phyloP scores from a whole-genome alignment of 1,140 invertebrate genomes.

The Zaprionus ornatus region DNA sequence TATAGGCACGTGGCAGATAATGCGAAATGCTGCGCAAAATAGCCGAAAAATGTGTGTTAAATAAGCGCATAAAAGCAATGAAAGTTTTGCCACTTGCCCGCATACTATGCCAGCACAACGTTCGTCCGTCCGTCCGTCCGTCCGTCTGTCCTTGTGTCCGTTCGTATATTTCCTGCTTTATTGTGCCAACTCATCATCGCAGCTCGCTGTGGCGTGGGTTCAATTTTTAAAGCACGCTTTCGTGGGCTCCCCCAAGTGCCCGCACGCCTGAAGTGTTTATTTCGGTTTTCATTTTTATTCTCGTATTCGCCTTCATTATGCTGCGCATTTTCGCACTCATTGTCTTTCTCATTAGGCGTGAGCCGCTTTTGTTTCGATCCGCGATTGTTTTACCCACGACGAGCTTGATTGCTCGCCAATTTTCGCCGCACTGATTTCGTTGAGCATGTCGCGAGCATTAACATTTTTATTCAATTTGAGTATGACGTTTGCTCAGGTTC shows the following conservation, averaged over 20 bases:
- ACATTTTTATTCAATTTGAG: constrained; percentile 65
- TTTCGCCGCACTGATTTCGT: constrained; percentile 45
- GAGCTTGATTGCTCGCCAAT: constrained; percentile 45
- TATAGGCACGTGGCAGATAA: constrained; percentile 32
- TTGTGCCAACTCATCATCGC: constrained; percentile 67
- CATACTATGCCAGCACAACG: constrained; percentile 23
- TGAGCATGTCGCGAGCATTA: constrained; percentile 53
- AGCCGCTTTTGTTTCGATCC: constrained; percentile 36
- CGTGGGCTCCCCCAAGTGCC: constrained; percentile 28
- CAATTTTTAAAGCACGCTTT: constrained; percentile 60
- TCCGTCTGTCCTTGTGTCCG: constrained; percentile 15
- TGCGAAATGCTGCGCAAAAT: constrained; percentile 59
- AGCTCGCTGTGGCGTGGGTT: constrained; percentile 33
- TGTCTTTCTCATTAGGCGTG: constrained; percentile 26
- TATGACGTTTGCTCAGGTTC: constrained; percentile 53
- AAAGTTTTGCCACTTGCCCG: constrained; percentile 72
- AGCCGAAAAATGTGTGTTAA: constrained; percentile 77
- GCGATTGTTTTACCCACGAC: constrained; percentile 34
- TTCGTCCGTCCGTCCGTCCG: constrained; percentile 10
- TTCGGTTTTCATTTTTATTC: constrained; percentile 33
- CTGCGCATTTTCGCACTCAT: constrained; percentile 30
- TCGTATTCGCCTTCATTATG: constrained; percentile 26
- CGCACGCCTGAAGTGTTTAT: constrained; percentile 53
- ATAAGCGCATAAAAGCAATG: constrained; percentile 78
- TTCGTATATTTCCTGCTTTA: constrained; percentile 54